Conservation (phyloP, 2,113 vertebrate genomes). For the Sarotherodon lohbergeri region DNA sequence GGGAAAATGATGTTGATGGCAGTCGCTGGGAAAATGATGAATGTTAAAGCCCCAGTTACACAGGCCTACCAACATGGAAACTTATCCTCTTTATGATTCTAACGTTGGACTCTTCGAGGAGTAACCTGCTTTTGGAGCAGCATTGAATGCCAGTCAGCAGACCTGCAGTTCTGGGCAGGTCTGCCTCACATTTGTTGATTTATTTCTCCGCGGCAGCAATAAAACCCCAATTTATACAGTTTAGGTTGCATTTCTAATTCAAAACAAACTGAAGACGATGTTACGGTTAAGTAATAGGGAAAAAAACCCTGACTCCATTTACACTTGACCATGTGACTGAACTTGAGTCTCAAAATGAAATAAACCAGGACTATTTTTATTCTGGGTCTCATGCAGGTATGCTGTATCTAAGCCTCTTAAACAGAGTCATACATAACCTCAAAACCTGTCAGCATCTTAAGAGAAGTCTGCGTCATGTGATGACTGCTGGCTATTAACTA, state of each 20-base stretch:
- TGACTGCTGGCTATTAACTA: neutral
- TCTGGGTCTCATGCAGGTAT: neutral
- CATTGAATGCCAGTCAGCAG: neutral
- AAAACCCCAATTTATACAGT: neutral
- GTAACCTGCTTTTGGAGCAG: neutral
- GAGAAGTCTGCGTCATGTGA: neutral
- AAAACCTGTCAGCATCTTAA: neutral
- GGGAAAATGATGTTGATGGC: neutral
- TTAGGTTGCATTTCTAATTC: neutral
- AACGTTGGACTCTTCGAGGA: neutral
- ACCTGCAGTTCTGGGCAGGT: neutral
- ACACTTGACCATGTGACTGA: neutral
- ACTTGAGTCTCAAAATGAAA: neutral
- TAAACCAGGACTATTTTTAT: neutral
- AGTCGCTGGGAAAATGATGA: neutral
- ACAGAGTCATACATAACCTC: neutral
- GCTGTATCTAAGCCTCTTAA: neutral
- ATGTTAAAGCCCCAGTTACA: neutral
- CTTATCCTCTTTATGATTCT: fast-evolving
- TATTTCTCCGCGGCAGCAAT: fast-evolving
- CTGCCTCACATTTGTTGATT: neutral
- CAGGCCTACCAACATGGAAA: neutral
- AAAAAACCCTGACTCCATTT: fast-evolving
- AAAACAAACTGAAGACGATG: neutral
- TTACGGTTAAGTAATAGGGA: neutral